These are phyloP conservation scores for Pipra filicauda DNA, from an alignment of 2,113 vertebrate genomes.

Conservation along the genomic window DNA sequence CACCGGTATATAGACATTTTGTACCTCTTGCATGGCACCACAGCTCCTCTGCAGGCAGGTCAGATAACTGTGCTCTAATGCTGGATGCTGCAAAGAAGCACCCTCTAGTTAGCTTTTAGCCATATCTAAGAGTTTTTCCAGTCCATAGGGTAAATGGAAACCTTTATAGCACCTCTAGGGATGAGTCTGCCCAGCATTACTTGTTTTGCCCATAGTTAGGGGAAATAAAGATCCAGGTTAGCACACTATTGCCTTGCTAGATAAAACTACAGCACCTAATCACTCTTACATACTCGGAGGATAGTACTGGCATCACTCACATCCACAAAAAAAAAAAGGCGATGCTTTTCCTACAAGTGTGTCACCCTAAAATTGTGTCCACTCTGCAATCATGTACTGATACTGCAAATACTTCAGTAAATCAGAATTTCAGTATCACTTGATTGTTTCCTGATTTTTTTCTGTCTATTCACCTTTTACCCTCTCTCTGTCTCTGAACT, in stretches of 20 bases:
- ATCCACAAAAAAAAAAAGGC: not conserved
- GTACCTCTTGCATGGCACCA: not conserved
- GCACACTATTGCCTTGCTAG: not conserved
- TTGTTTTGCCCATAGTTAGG: not conserved
- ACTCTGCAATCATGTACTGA: not conserved
- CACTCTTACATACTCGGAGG: not conserved
- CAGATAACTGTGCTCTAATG: not conserved
- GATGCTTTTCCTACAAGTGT: not conserved
- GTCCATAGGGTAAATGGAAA: not conserved
- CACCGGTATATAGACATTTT: not conserved
- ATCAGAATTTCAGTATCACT: not conserved
- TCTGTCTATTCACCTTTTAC: not conserved
- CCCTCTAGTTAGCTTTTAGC: not conserved
- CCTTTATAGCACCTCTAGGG: not conserved
- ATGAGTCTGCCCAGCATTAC: not conserved
- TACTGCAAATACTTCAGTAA: not conserved
- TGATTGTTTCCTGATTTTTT: not conserved
- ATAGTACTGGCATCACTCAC: not conserved
- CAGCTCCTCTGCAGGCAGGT: not conserved
- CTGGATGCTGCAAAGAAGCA: not conserved
- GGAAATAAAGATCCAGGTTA: not conserved
- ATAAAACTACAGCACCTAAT: not conserved
- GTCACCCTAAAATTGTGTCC: not conserved
- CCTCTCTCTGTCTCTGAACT: not conserved
- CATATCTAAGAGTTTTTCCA: not conserved